phyloP scores from a whole-genome alignment of 30 jellyfish, hydroid and myxozoan genomes.

The Rhopilema esculentum region DNA sequence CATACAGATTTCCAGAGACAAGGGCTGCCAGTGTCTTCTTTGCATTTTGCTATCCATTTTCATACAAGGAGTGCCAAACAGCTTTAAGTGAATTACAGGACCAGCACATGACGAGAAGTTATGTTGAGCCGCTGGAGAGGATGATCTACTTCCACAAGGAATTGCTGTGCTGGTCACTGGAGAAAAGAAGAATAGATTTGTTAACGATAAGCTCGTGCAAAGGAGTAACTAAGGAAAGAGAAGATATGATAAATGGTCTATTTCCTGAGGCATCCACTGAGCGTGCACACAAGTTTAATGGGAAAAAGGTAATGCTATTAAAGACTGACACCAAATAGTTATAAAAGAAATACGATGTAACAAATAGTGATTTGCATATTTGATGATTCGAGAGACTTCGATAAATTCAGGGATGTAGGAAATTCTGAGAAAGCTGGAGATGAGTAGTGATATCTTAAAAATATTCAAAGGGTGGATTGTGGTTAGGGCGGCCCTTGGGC shows the following conservation, averaged over 20 bases:
- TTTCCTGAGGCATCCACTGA: constrained; percentile 62
- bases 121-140: background rate
- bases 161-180: constrained; percentile 74
- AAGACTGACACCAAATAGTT: background rate
- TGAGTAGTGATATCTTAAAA: too few species aligned
- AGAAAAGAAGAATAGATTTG: constrained; percentile 81
- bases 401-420: too few species aligned
- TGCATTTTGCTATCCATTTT: constrained; percentile 94
- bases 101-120: background rate
- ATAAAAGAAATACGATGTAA: background rate
- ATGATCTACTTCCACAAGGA: constrained; percentile 87
- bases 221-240: constrained; percentile 63
- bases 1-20: constrained; percentile 71
- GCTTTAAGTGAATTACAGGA: constrained; percentile 37
- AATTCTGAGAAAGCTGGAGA: too few species aligned
- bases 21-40: constrained; percentile 61
- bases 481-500: too few species aligned
- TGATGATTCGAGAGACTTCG: background rate
- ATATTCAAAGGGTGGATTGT: too few species aligned
- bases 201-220: constrained; percentile 72
- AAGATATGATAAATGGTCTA: constrained; percentile 52
- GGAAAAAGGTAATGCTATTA: constrained; percentile 38
- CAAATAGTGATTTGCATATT: too few species aligned
- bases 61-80: constrained; percentile 82
- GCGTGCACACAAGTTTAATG: constrained; percentile 54